Evolutionary conservation across 2,888 invertebrate genomes (phyloP).

Genomic region (Andrena haemorrhoa): DNA sequence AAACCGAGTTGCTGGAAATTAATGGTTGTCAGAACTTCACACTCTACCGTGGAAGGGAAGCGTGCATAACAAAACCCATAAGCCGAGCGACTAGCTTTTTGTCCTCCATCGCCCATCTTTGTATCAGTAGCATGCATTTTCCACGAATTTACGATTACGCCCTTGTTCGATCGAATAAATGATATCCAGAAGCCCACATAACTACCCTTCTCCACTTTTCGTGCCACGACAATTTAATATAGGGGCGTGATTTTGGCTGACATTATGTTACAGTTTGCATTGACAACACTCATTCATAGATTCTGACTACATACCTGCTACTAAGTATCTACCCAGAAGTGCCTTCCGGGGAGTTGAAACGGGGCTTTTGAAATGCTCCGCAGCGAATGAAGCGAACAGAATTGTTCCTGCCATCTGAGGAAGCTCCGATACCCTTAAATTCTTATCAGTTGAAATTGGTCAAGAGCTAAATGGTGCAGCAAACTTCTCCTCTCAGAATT

Average conservation of each 20-base stretch:
- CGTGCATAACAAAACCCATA: constrained; percentile 62
- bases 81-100: constrained; percentile 38
- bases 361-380: background rate
- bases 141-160: constrained; percentile 24
- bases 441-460: background rate
- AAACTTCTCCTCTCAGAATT: too few relatives aligned
- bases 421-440: background rate
- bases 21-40: constrained; percentile 68
- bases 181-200: too few relatives aligned
- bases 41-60: constrained; percentile 44
- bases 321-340: background rate
- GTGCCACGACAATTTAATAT: too few relatives aligned
- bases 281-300: too few relatives aligned
- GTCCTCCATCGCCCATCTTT: constrained; percentile 18
- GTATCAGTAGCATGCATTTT: constrained; percentile 23
- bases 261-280: too few relatives aligned
- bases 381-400: background rate
- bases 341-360: background rate
- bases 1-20: constrained; percentile 69
- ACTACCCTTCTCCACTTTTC: too few relatives aligned
- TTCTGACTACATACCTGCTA: background rate
- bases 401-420: background rate
- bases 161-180: background rate
- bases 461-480: too few relatives aligned
- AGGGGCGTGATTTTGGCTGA: too few relatives aligned